A percentile compares a stretch with the other conserved stretches of the same genome.
Conservation (phyloP, 2,113 vertebrate species). For the Halcyon malimbica region DNA sequence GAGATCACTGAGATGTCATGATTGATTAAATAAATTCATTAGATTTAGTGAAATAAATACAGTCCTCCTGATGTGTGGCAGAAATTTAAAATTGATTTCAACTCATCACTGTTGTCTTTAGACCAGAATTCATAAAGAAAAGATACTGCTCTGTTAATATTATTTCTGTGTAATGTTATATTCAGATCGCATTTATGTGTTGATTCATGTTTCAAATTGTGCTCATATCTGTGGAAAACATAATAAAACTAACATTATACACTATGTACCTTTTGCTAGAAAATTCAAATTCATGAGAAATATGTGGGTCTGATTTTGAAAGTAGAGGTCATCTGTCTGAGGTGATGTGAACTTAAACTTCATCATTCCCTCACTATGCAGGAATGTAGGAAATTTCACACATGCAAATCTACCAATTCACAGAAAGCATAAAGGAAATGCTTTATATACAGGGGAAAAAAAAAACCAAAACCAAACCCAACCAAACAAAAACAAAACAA, state of each 20-base stretch:
- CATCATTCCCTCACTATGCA: background rate
- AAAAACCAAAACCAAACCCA: too few relatives aligned
- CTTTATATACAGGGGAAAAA: too few relatives aligned
- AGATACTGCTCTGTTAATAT: background rate
- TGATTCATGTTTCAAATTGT: background rate
- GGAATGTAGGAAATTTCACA: background rate
- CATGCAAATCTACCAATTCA: background rate
- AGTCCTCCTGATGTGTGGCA: background rate
- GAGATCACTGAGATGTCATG: background rate
- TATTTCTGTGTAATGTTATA: background rate
- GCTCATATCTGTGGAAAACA: background rate
- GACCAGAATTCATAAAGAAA: background rate
- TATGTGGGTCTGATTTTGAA: background rate
- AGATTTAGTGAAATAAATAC: background rate
- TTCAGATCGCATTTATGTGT: background rate
- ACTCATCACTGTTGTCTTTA: background rate
- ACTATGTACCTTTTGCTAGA: background rate
- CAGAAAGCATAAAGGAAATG: background rate
- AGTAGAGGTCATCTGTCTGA: background rate
- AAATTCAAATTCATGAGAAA: background rate
- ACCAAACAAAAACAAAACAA: too few relatives aligned
- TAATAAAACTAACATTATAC: background rate
- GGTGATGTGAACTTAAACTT: background rate
- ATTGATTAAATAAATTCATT: background rate
- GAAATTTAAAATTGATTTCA: background rate